Conservation (phyloP, 2,888 invertebrate genomes). For the Balanococcus diminutus region DNA sequence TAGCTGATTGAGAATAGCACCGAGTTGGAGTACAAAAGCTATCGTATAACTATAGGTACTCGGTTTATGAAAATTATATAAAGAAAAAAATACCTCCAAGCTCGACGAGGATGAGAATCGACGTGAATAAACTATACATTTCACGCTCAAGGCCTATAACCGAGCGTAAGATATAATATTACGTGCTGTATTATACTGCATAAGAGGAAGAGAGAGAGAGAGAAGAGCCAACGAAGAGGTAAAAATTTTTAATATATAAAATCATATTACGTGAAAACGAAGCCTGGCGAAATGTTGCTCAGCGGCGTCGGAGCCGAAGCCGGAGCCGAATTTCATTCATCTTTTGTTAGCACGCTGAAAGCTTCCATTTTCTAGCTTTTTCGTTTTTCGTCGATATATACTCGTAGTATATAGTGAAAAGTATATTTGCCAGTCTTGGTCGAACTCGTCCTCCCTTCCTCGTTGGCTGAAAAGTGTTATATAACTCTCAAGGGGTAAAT, state of each 20-base stretch:
- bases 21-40: background rate
- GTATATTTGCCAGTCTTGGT: background rate
- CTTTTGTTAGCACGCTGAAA: conserved; percentile 35
- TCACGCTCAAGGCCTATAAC: background rate
- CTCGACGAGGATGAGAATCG: background rate
- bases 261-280: conserved; percentile 21
- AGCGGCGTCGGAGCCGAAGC: background rate
- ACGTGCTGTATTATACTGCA: background rate
- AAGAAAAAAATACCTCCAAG: background rate
- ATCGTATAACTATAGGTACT: background rate
- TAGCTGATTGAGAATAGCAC: too few species aligned
- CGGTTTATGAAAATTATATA: background rate
- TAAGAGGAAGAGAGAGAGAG: too few species aligned
- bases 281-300: background rate
- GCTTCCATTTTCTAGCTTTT: conserved; percentile 16
- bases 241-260: conserved; percentile 16
- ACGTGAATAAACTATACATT: conserved; percentile 12
- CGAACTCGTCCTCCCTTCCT: background rate
- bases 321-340: conserved; percentile 33
- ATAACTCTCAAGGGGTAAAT: conserved; percentile 42
- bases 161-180: background rate
- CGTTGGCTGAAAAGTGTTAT: background rate
- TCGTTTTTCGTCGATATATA: background rate
- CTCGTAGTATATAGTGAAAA: background rate
- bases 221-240: background rate